Evolutionary conservation across 2,113 vertebrate species (phyloP), one percentile per base, ranked within the genome.

Genomic region (Apus apus): DNA sequence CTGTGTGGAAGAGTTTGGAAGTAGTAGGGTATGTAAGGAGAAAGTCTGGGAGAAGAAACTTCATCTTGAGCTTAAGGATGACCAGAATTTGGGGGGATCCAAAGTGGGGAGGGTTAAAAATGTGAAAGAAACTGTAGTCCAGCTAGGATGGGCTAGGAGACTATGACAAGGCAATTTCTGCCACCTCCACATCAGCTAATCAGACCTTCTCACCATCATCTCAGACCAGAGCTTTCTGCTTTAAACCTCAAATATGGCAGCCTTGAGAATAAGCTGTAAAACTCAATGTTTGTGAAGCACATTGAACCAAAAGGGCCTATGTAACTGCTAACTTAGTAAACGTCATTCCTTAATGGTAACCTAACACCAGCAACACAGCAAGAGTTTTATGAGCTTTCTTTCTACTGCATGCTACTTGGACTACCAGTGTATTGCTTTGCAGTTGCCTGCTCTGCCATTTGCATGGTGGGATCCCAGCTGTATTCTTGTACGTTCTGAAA

Each of bases 61-160:
- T 30, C 11, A 18, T 5, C 46, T 60, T 54, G 26, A 80, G 23
- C 12, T 87, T 48, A 48, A 67, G 57, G 18, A 38, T 43, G 48
- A 68, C 34, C 40, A 72, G 77, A 56, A 64, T 56, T 21, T 58
- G 32, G 17, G 13, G 20, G 30, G 2, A 29, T 75, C 1, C 38
- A 38, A 38, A 76, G 20, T 58, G n/a, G 79, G 40, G 21, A 80
- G 12, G 18, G 19, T 30, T 83, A 62, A 54, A 87, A 82, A 34
- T 0, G 0, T n/a, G 53, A 77, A n/a, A 67, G 40, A 40, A 56
- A 19, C 16, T n/a, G 15, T 60, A 23, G 9, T 79, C 34, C 13
- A 7, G 27, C 11, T 82, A 7, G 43, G 7, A 7, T 79, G 54
- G 54, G 8, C 25, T 85, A 51, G 6, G 43, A 60, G 13, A 15